Evolutionary conservation across 23 tunicate species (phyloP), one percentile per base, ranked within the genome.

Genomic region (Styela plicata): DNA sequence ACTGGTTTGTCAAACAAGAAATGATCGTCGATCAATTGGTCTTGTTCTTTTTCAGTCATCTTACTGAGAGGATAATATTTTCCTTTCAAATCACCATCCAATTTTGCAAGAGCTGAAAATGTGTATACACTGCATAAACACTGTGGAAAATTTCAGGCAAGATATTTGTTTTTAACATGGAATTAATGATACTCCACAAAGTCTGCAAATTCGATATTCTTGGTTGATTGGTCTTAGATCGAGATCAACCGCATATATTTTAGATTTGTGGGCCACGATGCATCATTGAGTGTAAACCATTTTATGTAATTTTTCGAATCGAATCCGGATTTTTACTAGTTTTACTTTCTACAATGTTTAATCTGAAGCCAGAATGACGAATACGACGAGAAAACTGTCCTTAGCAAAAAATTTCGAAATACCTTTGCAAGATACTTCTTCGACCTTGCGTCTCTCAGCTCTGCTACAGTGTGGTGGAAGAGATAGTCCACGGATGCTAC

Each of bases 391-490:
- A n/a, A n/a, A n/a, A n/a, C n/a, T n/a, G n/a, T n/a, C n/a, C n/a
- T n/a, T n/a, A n/a, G n/a, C n/a, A n/a, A n/a, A n/a, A n/a, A n/a
- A n/a, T n/a, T 69, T 17, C 16, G 22, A 31, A 52, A 17, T 31
- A 81, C 91, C 91, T 64, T 86, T 86, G 71, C 85, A 77, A 24
- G 95, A 69, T 33, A 95, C 79, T 30, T 86, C 69, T 53, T 95
- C 99, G 62, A 95, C 91, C 86, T 89, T 86, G 26, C 99, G 70
- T 62, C 99, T 69, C 57, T 95, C 99, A 3, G 96, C 99, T 27
- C 99, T 65, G 74, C 83, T 82, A 88, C 99, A 89, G 79, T 91
- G 94, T 1, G 99, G 96, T 1, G 98, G 98, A 36, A 94, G 86
- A 13, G 96, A 86, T 17, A 85, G 20, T 1, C 98, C 98, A 23